Percentiles rank a stretch among this genome's conserved stretches.
Evolutionary conservation across 2,797 vertebrate species (phyloP).

Genomic region (Anguilla megastoma): DNA sequence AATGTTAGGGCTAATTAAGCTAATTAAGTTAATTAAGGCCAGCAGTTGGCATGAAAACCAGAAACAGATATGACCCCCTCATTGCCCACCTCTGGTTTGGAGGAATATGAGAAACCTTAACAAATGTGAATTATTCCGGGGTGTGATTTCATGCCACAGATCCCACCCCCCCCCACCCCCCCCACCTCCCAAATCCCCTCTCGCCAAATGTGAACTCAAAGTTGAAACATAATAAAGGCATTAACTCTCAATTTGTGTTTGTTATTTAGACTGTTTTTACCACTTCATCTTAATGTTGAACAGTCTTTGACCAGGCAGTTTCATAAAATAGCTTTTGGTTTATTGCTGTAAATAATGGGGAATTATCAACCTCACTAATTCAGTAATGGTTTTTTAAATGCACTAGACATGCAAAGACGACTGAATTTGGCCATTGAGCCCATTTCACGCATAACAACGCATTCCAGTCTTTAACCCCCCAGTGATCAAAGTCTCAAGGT

Average conservation of each 20-base stretch:
- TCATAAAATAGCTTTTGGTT: neutral
- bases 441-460: neutral
- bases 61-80: no score
- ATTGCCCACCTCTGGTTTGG: neutral
- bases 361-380: neutral
- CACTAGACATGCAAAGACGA: neutral
- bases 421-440: neutral
- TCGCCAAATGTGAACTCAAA: neutral
- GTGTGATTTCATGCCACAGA: neutral
- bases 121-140: neutral
- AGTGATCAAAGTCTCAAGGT: neutral
- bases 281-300: neutral
- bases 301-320: neutral
- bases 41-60: no score
- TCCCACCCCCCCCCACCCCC: neutral
- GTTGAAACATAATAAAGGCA: neutral
- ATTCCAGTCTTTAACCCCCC: neutral
- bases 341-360: constrained; percentile 17
- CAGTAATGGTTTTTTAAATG: neutral
- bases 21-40: no score
- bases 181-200: neutral
- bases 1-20: no score
- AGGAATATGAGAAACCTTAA: neutral
- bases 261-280: neutral
- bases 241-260: neutral